A percentile compares a stretch with the other conserved stretches of the same genome.
Conservation (phyloP, 1,140 invertebrate genomes). For the Chionoecetes opilio region DNA sequence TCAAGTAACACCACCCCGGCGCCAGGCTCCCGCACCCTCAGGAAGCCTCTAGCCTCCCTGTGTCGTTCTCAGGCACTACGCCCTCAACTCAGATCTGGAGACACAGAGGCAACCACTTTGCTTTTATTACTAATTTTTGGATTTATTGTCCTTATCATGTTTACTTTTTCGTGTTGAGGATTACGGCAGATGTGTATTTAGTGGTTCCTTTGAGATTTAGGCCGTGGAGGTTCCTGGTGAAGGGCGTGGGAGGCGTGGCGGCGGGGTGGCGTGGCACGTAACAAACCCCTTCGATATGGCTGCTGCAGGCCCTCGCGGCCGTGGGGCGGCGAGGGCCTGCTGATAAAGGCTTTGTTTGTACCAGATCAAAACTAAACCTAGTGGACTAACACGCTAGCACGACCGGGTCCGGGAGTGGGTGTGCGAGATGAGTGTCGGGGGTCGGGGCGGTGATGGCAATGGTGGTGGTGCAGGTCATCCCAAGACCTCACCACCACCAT, state of each 20-base stretch:
- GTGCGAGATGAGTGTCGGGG: not conserved
- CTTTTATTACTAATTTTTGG: too few species aligned
- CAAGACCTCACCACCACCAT: not conserved
- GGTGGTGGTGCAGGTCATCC: not conserved
- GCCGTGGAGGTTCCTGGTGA: not conserved
- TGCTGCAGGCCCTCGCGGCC: slow-evolving; percentile 39
- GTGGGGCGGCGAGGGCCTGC: not conserved
- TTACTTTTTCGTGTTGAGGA: not conserved
- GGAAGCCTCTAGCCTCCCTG: not conserved
- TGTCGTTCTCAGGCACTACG: not conserved
- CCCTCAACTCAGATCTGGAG: not conserved
- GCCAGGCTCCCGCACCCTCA: slow-evolving; percentile 9
- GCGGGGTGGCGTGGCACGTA: slow-evolving; percentile 12
- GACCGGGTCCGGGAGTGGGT: not conserved
- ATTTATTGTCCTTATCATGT: not conserved
- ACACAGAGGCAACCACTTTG: not conserved
- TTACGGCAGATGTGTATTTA: not conserved
- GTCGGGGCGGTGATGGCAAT: not conserved
- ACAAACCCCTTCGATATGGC: slow-evolving; percentile 62
- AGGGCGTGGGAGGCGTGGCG: not conserved
- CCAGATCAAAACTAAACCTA: slow-evolving; percentile 47
- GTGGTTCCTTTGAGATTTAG: not conserved
- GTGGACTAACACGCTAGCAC: slow-evolving; percentile 49
- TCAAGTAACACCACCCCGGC: not conserved
- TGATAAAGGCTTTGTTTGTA: slow-evolving; percentile 63